A percentile compares a stretch with the other conserved stretches of the same genome.
Conservation (phyloP, 1,140 invertebrate species). For the Temnothorax longispinosus region DNA sequence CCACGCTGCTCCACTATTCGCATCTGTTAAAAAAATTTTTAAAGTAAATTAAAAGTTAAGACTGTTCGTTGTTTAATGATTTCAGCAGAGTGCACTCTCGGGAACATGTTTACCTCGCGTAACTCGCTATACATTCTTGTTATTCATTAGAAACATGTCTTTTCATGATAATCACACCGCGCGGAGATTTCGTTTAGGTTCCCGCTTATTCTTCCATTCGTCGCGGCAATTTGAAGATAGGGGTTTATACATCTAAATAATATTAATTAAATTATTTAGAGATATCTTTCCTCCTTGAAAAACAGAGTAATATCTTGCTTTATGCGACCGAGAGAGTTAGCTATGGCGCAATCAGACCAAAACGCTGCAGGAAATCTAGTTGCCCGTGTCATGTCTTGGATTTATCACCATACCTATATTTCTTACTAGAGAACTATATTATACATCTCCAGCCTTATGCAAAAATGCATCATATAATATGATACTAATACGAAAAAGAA, state of each 20-base stretch:
- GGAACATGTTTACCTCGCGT: neutral
- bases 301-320: slow-evolving; percentile 79
- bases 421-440: slow-evolving; percentile 68
- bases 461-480: slow-evolving; percentile 10
- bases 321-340: slow-evolving; percentile 63
- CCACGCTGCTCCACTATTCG: neutral
- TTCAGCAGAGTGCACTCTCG: neutral
- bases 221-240: slow-evolving; percentile 47
- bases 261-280: slow-evolving; percentile 78
- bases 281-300: slow-evolving; percentile 72
- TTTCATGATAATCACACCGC: slow-evolving; percentile 1
- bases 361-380: slow-evolving; percentile 77
- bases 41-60: slow-evolving; percentile 30
- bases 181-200: neutral
- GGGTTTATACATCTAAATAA: slow-evolving; percentile 62
- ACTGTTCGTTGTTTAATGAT: slow-evolving; percentile 9
- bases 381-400: slow-evolving; percentile 72
- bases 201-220: neutral
- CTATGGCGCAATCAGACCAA: slow-evolving; percentile 76
- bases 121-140: neutral
- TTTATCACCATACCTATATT: slow-evolving; percentile 79
- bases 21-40: slow-evolving; percentile 7
- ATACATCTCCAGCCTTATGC: slow-evolving; percentile 59
- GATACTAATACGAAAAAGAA: slow-evolving; percentile 1
- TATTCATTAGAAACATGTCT: slow-evolving; percentile 24